Conservation (phyloP, 2,113 vertebrate species). For the Psittacus erithacus region DNA sequence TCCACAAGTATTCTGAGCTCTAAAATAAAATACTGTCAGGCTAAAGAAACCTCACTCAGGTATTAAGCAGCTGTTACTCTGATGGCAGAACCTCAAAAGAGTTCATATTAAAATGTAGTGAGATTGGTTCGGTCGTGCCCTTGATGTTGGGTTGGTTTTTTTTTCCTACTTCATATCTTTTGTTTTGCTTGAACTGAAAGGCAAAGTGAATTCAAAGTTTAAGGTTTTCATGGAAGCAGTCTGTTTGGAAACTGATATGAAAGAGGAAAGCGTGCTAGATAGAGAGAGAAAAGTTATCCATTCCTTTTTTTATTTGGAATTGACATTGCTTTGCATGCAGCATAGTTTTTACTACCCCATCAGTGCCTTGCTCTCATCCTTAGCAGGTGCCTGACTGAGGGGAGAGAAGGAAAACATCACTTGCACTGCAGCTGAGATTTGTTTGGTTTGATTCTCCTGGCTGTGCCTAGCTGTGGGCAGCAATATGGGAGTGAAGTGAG, state of each 20-base stretch:
- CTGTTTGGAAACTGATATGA: background rate
- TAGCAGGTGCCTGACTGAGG: background rate
- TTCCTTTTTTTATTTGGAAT: background rate
- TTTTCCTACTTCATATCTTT: background rate
- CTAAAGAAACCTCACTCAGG: background rate
- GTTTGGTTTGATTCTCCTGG: background rate
- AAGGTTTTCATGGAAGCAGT: background rate
- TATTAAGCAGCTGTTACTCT: background rate
- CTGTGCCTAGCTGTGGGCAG: accelerated
- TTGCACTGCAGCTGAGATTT: background rate
- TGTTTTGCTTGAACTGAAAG: background rate
- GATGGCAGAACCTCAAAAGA: background rate
- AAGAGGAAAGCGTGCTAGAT: background rate
- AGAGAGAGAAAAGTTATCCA: background rate
- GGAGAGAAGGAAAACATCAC: background rate
- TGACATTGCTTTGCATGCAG: accelerated
- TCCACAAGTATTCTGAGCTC: background rate
- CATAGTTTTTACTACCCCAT: no score
- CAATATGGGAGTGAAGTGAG: background rate
- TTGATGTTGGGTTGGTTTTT: background rate
- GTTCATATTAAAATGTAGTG: background rate
- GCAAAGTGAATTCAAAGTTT: background rate
- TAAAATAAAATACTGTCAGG: background rate
- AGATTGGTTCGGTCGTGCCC: background rate
- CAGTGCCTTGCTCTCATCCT: background rate